phyloP scores from a whole-genome alignment of 2,113 vertebrate species.

The Polyodon spathula region DNA sequence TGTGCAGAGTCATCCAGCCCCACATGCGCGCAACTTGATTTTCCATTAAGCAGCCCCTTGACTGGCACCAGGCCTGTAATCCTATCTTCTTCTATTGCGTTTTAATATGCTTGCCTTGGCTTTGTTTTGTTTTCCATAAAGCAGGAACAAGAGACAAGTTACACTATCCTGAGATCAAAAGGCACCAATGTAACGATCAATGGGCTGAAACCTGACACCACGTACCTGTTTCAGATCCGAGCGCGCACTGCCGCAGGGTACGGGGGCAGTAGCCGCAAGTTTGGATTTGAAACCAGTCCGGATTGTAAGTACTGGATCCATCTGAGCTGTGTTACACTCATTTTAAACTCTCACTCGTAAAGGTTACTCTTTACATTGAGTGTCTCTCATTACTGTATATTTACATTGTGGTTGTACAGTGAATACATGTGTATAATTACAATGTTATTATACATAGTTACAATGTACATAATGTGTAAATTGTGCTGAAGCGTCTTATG shows the following conservation, averaged over 20 bases:
- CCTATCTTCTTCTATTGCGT: neutral
- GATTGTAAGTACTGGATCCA: slow-evolving; percentile 71
- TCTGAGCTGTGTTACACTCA: no score
- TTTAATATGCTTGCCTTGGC: slow-evolving; percentile 14
- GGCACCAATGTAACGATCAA: slow-evolving; percentile 88
- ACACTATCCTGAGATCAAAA: slow-evolving; percentile 87
- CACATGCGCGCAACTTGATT: neutral
- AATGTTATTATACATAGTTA: no score
- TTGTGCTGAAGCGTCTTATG: no score
- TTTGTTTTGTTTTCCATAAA: slow-evolving; percentile 50
- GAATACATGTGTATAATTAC: no score
- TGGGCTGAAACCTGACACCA: slow-evolving; percentile 87
- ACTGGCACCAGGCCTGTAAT: neutral
- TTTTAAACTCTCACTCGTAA: no score
- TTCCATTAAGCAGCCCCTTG: slow-evolving; percentile 2
- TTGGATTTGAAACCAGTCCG: slow-evolving; percentile 94
- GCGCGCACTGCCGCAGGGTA: slow-evolving; percentile 93
- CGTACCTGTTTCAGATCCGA: slow-evolving; percentile 89
- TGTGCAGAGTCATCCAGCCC: neutral
- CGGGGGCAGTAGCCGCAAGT: slow-evolving; percentile 84
- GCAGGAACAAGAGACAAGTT: slow-evolving; percentile 98
- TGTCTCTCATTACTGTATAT: no score
- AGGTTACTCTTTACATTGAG: no score
- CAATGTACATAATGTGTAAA: no score
- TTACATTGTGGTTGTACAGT: no score